These are phyloP conservation scores for Eristalis tenax DNA, from an alignment of 2,888 invertebrate species.

Conservation along the genomic window DNA sequence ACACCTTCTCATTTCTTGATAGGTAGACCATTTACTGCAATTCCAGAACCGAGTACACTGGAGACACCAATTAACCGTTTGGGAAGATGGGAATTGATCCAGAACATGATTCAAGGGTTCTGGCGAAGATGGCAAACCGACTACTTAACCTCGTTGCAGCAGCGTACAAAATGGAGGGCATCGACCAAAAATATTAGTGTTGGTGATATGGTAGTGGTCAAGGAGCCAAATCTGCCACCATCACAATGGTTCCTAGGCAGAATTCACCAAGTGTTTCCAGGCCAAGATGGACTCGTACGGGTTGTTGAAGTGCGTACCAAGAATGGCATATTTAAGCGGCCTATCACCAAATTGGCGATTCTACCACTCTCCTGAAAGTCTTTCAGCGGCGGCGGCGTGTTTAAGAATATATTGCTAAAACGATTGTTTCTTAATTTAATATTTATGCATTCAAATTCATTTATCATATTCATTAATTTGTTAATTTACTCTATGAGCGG, in stretches of 20 bases:
- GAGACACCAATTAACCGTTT: slow-evolving; percentile 2
- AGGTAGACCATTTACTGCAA: slow-evolving; percentile 5
- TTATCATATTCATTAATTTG: too few species aligned
- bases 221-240: slow-evolving; percentile 39
- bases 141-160: too few species aligned
- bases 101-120: slow-evolving; percentile 4
- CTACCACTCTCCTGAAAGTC: slow-evolving; percentile 4
- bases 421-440: too few species aligned
- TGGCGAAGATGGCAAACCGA: slow-evolving; percentile 64
- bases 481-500: too few species aligned
- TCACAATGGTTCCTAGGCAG: slow-evolving; percentile 44
- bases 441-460: too few species aligned
- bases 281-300: slow-evolving; percentile 36
- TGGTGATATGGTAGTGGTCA: slow-evolving; percentile 39
- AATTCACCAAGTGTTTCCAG: slow-evolving; percentile 46
- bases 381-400: too few species aligned
- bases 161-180: slow-evolving; percentile 21
- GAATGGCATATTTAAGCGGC: slow-evolving; percentile 32
- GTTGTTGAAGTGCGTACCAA: slow-evolving; percentile 27
- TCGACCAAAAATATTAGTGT: not conserved
- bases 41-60: not conserved
- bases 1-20: not conserved
- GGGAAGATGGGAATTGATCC: slow-evolving; percentile 16
- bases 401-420: too few species aligned
- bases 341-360: slow-evolving; percentile 33